Evolutionary conservation across 2,888 invertebrate species (phyloP).

Genomic region (Pachliopta kotzebuea): DNA sequence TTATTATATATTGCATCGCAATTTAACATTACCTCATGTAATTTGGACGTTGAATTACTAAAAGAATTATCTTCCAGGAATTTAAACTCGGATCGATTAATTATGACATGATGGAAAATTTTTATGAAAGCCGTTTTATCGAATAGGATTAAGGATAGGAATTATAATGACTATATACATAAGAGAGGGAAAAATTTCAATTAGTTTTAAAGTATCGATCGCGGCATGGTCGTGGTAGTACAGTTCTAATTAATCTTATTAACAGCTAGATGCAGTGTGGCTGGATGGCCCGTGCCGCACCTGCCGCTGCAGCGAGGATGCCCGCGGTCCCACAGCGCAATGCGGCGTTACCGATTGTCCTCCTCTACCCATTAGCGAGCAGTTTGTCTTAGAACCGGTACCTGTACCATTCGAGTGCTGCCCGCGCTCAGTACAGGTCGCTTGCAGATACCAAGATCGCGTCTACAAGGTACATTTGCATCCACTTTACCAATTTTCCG

Average conservation of each 20-base stretch:
- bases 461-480: constrained; percentile 63
- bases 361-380: constrained; percentile 59
- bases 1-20: not conserved
- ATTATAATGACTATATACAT: not conserved
- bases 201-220: no score
- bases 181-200: no score
- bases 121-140: not conserved
- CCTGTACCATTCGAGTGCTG: constrained; percentile 83
- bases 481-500: no score
- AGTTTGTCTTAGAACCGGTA: constrained; percentile 79
- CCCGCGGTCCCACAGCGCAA: constrained; percentile 40
- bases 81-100: no score
- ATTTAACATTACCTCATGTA: not conserved
- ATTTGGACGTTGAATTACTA: not conserved
- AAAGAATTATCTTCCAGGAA: not conserved
- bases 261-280: constrained; percentile 82
- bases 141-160: not conserved
- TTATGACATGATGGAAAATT: no score
- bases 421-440: constrained; percentile 76
- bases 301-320: constrained; percentile 77
- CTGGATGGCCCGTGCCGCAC: constrained; percentile 85
- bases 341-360: constrained; percentile 80
- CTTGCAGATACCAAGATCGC: constrained; percentile 76
- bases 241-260: not conserved
- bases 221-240: no score